Conservation (phyloP, 2,113 vertebrate genomes). For the Elanoides forficatus region DNA sequence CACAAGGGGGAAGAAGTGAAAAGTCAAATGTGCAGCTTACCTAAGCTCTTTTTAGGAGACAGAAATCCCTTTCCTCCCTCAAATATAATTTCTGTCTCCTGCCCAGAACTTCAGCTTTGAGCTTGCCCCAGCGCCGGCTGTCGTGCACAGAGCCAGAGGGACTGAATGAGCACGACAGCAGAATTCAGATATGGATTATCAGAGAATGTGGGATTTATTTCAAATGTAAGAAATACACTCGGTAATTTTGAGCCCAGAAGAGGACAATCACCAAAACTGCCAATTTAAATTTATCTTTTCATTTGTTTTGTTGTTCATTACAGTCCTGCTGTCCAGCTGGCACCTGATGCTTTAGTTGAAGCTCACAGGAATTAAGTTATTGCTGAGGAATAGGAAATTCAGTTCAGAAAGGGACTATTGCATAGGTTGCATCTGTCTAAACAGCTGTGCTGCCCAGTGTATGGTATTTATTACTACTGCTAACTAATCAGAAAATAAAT, state of each 20-base stretch:
- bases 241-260: background rate
- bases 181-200: background rate
- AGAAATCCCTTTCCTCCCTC: background rate
- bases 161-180: background rate
- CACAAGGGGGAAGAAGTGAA: background rate
- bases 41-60: background rate
- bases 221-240: background rate
- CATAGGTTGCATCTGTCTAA: background rate
- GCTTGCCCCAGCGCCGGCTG: background rate
- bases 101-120: background rate
- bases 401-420: background rate
- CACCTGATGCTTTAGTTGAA: background rate
- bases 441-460: background rate
- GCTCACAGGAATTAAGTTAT: background rate
- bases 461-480: background rate
- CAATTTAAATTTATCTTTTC: background rate
- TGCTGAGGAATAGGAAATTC: background rate
- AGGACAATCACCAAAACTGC: background rate
- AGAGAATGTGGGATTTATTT: background rate
- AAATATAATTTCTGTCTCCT: background rate
- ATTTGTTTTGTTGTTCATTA: background rate
- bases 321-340: background rate
- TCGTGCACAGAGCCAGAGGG: background rate
- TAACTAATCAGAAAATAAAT: background rate
- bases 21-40: background rate